Base-by-base conservation (phyloP, 2,888 invertebrate species). In the Clunio marinus region DNA sequence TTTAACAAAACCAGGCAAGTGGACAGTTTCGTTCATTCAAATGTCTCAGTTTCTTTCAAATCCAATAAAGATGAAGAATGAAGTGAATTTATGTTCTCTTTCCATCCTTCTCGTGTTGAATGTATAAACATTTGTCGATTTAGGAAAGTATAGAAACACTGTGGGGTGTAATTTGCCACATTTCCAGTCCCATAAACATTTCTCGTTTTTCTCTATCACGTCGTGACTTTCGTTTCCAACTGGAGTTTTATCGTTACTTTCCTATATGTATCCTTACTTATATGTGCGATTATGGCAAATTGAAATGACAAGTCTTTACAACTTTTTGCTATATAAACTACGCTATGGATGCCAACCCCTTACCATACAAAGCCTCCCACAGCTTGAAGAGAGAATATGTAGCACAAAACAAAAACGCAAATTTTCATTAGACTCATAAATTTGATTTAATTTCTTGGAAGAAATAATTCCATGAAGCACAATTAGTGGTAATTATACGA, bases 381-480 rank as follows among this genome's bases (percentile, higher is more conserved):
- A 32, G 32, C 32, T 10, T 41, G 41, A 15, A 15, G 41, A 15
- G 10, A 41, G n/a, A n/a, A 25, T 57, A n/a, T 45, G 4, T n/a
- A 45, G 7, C 13, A n/a, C 3, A 4, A 5, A 45, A 45, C 15
- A 15, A n/a, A 45, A 27, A 57, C 57, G 58, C n/a, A 58, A 58
- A 58, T 35, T 37, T 60, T 60, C 37, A 37, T 60, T 13, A 27
- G 27, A 25, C 37, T 28, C 25, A 63, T 63, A 63, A 63, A 63
- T 63, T 46, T 46, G 63, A 45, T 63, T 63, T 63, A 63, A 63
- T 63, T 63, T 63, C 63, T 7, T 63, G 45, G 17, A 63, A 63
- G 63, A 46, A 63, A 46, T 27, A 15, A 63, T 63, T 63, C 46
- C 45, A 63, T 63, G 8, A 46, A 46, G 17, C 46, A 15, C 63